Evolutionary conservation across 37 sponge, comb jelly and placozoan species (phyloP).

Genomic region (Corticium candelabrum): DNA sequence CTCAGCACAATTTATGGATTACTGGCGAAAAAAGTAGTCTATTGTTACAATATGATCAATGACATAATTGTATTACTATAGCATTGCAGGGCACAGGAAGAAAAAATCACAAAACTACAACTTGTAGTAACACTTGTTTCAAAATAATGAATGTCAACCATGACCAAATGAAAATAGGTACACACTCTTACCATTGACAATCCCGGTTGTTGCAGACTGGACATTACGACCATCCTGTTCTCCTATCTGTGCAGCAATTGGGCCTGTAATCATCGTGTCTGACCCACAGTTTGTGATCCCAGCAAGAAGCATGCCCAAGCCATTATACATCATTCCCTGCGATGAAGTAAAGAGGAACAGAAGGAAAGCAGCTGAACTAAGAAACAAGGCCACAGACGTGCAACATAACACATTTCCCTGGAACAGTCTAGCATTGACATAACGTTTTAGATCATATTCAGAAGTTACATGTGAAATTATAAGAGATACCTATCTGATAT

Average conservation of each 20-base stretch:
- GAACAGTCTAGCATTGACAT: too few species aligned
- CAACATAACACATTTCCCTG: too few species aligned
- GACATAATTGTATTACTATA: too few species aligned
- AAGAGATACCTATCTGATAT: conserved; percentile 11
- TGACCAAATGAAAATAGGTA: too few species aligned
- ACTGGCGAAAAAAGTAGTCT: too few species aligned
- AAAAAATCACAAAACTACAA: too few species aligned
- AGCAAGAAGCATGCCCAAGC: background rate
- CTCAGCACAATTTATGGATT: too few species aligned
- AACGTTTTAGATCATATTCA: too few species aligned
- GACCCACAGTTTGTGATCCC: background rate
- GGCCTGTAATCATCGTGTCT: background rate
- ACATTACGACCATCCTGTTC: background rate
- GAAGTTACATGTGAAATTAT: too few species aligned
- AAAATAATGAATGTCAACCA: background rate
- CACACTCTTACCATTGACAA: background rate
- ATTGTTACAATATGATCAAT: too few species aligned
- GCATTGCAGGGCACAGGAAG: too few species aligned
- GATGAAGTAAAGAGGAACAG: background rate
- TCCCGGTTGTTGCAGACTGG: background rate
- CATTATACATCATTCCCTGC: background rate
- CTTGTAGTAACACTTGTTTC: too few species aligned
- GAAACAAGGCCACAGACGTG: background rate
- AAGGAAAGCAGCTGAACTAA: background rate
- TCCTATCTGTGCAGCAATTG: background rate